Conservation (phyloP, 2,797 vertebrate genomes). For the Dipus sagitta region DNA sequence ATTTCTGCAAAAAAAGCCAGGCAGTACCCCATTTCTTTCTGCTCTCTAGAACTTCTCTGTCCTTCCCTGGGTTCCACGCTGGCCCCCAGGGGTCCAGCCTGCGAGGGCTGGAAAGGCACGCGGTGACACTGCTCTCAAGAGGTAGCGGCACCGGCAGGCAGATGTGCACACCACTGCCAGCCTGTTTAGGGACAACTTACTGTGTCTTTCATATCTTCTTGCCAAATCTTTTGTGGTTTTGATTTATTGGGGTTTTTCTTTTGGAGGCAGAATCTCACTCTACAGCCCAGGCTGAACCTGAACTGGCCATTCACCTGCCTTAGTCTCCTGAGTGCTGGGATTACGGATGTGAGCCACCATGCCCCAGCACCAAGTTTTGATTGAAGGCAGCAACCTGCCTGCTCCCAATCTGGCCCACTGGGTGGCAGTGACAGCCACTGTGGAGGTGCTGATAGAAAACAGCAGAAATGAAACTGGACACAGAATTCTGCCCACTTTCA, state of each 20-base stretch:
- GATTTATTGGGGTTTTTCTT: not conserved
- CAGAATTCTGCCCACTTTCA: not conserved
- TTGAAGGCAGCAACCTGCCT: not conserved
- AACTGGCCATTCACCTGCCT: too few relatives aligned
- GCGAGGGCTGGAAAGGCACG: not conserved
- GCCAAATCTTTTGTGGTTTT: not conserved
- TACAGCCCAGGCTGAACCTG: not conserved
- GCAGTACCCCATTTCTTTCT: not conserved
- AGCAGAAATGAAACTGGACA: not conserved
- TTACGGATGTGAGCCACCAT: too few relatives aligned
- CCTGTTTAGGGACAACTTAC: not conserved
- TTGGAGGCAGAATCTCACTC: not conserved
- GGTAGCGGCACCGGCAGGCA: not conserved
- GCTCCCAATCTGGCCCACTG: fast-evolving
- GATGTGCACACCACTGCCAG: not conserved
- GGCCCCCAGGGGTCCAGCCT: not conserved
- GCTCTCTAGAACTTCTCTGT: not conserved
- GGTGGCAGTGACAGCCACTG: fast-evolving
- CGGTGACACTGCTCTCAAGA: not conserved
- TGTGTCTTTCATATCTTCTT: not conserved
- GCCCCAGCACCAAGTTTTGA: not conserved
- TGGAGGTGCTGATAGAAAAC: not conserved
- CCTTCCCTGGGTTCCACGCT: not conserved
- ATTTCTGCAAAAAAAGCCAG: not conserved
- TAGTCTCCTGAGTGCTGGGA: too few relatives aligned